Percentiles rank a stretch among this genome's conserved stretches.
Evolutionary conservation across 1,140 invertebrate genomes (phyloP).

Genomic region (Zaprionus tsacasi): DNA sequence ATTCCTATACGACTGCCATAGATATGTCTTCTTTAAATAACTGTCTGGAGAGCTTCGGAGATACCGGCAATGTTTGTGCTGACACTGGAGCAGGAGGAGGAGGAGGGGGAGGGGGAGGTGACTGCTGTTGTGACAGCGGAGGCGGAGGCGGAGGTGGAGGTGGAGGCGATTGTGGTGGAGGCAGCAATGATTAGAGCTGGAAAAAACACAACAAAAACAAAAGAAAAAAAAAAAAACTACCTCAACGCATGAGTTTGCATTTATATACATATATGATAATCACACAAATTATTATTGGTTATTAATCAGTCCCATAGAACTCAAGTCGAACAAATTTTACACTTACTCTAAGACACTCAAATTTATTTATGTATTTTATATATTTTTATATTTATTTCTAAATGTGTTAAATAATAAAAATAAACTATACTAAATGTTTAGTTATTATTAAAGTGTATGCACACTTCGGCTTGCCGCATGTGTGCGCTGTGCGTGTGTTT

Average conservation of each 20-base stretch:
- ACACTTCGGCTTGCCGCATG: neutral
- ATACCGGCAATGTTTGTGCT: no score
- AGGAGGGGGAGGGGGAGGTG: neutral
- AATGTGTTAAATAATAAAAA: neutral
- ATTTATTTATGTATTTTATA: no score
- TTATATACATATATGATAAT: neutral
- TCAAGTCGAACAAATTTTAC: neutral
- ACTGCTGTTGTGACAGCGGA: neutral
- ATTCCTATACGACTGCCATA: neutral
- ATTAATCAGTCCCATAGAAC: neutral
- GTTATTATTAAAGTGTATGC: neutral
- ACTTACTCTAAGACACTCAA: neutral
- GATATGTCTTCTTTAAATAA: neutral
- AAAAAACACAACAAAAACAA: neutral
- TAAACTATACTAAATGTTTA: no score
- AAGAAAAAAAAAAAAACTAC: neutral
- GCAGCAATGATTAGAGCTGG: slow-evolving; percentile 8
- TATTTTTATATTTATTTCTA: neutral
- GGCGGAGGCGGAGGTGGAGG: neutral
- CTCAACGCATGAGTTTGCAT: neutral
- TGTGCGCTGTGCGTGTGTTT: neutral
- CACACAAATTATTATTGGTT: neutral
- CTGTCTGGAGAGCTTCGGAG: neutral
- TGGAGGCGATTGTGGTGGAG: neutral
- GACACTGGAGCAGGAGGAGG: neutral